phyloP scores from a whole-genome alignment of 2,113 vertebrate genomes.

The Salminus brasiliensis region DNA sequence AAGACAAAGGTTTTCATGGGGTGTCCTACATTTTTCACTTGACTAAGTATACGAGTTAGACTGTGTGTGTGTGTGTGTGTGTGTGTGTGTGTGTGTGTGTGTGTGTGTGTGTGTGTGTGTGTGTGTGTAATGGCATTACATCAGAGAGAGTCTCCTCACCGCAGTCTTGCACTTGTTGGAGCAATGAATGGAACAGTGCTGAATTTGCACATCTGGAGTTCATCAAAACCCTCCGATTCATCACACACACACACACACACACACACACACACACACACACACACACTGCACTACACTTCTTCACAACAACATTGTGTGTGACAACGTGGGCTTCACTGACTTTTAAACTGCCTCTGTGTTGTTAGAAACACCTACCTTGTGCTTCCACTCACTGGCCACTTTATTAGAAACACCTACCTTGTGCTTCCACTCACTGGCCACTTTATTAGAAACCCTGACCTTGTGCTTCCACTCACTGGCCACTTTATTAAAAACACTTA shows the following conservation, averaged over 20 bases:
- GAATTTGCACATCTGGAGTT: slow-evolving; percentile 54
- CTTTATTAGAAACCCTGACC: too few species aligned
- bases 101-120: not conserved
- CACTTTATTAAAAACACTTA: too few species aligned
- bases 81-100: not conserved
- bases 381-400: too few species aligned
- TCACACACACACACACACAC: slow-evolving; percentile 15
- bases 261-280: slow-evolving; percentile 12
- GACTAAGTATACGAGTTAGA: not conserved
- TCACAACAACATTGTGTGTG: not conserved
- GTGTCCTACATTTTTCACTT: too few species aligned
- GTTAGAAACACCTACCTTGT: too few species aligned
- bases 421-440: too few species aligned
- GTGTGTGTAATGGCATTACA: slow-evolving; percentile 15
- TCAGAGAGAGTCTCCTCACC: slow-evolving; percentile 14
- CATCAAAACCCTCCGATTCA: slow-evolving; percentile 22
- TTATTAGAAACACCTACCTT: too few species aligned
- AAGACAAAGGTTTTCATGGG: too few species aligned
- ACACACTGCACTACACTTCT: slow-evolving; percentile 15
- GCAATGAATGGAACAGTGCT: slow-evolving; percentile 21
- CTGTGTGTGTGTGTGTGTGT: slow-evolving; percentile 15
- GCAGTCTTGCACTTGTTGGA: slow-evolving; percentile 51
- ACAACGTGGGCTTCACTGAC: slow-evolving; percentile 16
- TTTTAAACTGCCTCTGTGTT: not conserved
- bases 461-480: too few species aligned